Evolutionary conservation across 2,797 vertebrate species (phyloP), one percentile per base, ranked within the genome.

Genomic region (Choloepus didactylus): DNA sequence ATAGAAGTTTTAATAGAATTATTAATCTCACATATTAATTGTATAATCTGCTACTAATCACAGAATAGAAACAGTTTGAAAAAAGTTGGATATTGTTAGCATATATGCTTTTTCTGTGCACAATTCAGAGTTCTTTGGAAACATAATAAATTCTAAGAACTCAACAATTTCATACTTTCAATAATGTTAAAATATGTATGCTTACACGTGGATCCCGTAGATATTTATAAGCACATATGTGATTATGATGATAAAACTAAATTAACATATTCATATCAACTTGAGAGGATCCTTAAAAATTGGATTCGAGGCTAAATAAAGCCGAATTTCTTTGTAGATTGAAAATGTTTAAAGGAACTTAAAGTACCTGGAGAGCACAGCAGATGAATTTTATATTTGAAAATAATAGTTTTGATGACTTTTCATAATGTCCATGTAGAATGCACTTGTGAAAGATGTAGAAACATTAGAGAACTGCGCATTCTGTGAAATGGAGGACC

Each of bases 221-320:
- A 97, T 97, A 95, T 97, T 96, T 97, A 94, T 96, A 97, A 94
- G 94, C 77, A 95, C 88, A 93, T 96, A 96, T 94, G 89, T 96
- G 84, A 90, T 92, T 97, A 91, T 95, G 89, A 97, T 97, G 97
- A 96, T 97, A 94, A 92, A 96, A 81, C 86, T 92, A 94, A 94
- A 95, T 97, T 97, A 96, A 91, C 96, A 95, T 97, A 97, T 93
- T 96, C 94, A 94, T 96, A 86, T 91, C 25, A 3, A 91, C 60
- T 96, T 94, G 83, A 62, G 82, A 93, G 85, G 84, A 94, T 94
- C 67, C 91, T 97, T 91, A 95, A 91, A 97, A 89, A 82, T 49
- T 96, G 87, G 62, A 97, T 91, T 93, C 62, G 72, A 94, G 70
- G 41, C 66, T 92, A 95, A 84, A 95, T 92, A 94, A 81, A 85